Evolutionary conservation across 2,797 vertebrate species (phyloP).

Genomic region (Phataginus tetradactyla): DNA sequence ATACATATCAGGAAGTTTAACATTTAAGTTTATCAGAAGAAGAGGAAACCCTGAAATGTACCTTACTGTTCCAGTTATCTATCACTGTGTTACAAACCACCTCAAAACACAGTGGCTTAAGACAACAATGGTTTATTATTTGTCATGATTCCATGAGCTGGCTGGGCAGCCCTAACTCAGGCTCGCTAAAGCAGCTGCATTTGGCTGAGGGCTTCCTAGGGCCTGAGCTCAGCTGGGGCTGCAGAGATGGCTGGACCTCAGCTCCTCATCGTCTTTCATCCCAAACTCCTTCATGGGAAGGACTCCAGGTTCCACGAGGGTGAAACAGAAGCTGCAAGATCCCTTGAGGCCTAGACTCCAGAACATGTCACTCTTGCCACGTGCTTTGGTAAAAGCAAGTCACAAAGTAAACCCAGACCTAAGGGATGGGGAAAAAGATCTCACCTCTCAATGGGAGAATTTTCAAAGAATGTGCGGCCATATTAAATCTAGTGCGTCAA

Average conservation of each 20-base stretch:
- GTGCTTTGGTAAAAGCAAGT: background rate
- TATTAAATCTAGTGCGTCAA: background rate
- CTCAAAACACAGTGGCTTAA: background rate
- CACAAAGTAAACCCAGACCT: background rate
- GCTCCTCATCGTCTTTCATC: background rate
- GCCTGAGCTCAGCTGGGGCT: background rate
- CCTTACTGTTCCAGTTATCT: background rate
- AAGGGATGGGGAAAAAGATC: background rate
- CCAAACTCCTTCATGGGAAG: background rate
- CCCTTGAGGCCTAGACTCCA: background rate
- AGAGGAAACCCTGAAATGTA: conserved; percentile 17
- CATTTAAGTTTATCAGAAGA: background rate
- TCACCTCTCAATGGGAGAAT: background rate
- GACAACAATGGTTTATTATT: background rate
- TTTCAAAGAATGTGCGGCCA: background rate
- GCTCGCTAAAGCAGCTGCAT: background rate
- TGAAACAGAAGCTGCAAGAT: background rate
- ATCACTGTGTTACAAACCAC: background rate
- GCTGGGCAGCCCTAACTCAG: background rate
- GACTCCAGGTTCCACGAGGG: background rate
- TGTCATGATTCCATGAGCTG: background rate
- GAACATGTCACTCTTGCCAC: background rate
- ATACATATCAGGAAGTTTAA: conserved; percentile 34
- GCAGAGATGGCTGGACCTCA: too few species aligned
- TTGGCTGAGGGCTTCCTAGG: background rate